These are phyloP conservation scores for Pagrus major DNA, from an alignment of 2,113 vertebrate genomes.

Conservation along the genomic window DNA sequence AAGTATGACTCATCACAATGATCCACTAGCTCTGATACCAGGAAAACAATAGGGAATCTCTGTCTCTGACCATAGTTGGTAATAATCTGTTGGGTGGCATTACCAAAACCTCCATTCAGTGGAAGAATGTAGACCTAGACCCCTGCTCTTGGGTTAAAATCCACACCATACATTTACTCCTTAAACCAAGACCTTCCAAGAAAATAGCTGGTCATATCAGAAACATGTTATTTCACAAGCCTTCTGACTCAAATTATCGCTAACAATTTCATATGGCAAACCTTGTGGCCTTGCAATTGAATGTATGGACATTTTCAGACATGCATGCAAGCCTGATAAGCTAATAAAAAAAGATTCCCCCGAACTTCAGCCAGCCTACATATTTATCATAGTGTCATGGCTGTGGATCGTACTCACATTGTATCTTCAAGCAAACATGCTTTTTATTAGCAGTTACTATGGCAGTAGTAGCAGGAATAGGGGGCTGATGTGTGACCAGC, in stretches of 20 bases:
- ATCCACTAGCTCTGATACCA: neutral
- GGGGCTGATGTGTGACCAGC: neutral
- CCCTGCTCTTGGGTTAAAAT: constrained; percentile 1
- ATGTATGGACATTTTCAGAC: constrained; percentile 8
- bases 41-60: neutral
- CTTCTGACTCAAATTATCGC: neutral
- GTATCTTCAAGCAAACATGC: neutral
- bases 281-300: neutral
- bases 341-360: neutral
- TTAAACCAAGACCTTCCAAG: neutral
- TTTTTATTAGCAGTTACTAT: neutral
- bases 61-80: constrained; percentile 18
- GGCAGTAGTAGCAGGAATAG: neutral
- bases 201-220: constrained; percentile 19
- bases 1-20: neutral
- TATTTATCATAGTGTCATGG: constrained; percentile 9
- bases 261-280: constrained; percentile 6
- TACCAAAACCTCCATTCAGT: neutral
- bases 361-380: neutral
- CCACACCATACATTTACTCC: neutral
- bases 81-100: neutral
- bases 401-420: constrained; percentile 5
- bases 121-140: neutral
- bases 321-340: constrained; percentile 17
- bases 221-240: constrained; percentile 10